Evolutionary conservation across 2,113 vertebrate species (phyloP).

Genomic region (Columba janthina): DNA sequence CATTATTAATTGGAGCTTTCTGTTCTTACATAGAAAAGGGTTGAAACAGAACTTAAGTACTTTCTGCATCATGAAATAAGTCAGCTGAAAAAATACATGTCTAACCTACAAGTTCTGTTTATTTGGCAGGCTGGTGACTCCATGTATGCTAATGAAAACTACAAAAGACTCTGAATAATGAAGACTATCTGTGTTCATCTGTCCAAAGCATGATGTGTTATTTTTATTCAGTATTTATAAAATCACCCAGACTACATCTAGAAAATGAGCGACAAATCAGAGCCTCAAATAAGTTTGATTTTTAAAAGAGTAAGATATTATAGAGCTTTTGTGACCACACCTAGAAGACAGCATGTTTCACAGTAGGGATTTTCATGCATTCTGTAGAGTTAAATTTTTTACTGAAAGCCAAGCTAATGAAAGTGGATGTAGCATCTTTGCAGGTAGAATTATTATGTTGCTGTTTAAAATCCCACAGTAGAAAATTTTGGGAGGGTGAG

Average conservation of each 20-base stretch:
- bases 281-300: neutral
- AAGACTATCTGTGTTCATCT: neutral
- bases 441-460: neutral
- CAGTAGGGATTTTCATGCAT: neutral
- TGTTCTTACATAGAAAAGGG: conserved; percentile 10
- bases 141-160: neutral
- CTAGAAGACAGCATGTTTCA: neutral
- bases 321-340: neutral
- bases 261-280: conserved; percentile 20
- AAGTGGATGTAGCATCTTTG: neutral
- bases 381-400: neutral
- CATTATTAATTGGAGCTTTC: conserved; percentile 29
- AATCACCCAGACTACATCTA: neutral
- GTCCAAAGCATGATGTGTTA: neutral
- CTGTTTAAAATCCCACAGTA: neutral
- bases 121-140: neutral
- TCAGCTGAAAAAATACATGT: neutral
- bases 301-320: conserved; percentile 8
- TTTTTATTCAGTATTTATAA: conserved; percentile 7
- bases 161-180: neutral
- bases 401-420: neutral
- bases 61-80: conserved; percentile 6
- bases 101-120: neutral
- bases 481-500: neutral
- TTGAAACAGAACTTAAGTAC: neutral